These are phyloP conservation scores for Bothrops jararaca DNA, from an alignment of 2,113 vertebrate genomes.

Conservation along the genomic window DNA sequence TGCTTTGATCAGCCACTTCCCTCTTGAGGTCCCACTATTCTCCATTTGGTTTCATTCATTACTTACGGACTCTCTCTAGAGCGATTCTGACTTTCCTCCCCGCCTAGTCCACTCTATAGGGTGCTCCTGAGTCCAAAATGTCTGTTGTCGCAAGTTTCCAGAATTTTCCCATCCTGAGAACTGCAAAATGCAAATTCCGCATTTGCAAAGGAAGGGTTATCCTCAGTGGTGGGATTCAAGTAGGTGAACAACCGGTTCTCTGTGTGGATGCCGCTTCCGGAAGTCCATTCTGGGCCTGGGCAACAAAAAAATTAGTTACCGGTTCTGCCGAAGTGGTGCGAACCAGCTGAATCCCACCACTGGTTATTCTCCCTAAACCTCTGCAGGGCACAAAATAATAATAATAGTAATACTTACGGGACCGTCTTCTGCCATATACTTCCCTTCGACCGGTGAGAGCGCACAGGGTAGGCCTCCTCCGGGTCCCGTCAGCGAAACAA, in stretches of 20 bases:
- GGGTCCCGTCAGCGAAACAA: too few relatives aligned
- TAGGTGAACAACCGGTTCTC: too few relatives aligned
- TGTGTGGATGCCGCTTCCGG: too few relatives aligned
- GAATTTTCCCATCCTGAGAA: neutral
- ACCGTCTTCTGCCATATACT: too few relatives aligned
- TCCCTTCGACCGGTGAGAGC: too few relatives aligned
- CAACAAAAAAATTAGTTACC: too few relatives aligned
- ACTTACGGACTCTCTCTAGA: neutral
- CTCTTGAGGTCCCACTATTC: neutral
- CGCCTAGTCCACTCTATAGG: neutral
- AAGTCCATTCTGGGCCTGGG: too few relatives aligned
- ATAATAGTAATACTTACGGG: too few relatives aligned
- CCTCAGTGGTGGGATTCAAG: neutral
- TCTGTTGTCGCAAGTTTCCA: neutral
- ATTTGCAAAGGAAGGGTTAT: neutral
- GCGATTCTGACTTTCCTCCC: neutral
- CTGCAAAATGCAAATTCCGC: neutral
- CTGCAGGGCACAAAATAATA: neutral
- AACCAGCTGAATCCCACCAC: too few relatives aligned
- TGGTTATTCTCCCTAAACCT: neutral
- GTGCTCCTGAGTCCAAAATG: neutral
- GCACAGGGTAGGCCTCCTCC: too few relatives aligned
- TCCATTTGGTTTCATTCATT: neutral
- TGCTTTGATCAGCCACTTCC: constrained; percentile 2
- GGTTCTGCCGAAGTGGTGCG: too few relatives aligned